phyloP scores from a whole-genome alignment of 2,113 vertebrate genomes.

The Tichodroma muraria region DNA sequence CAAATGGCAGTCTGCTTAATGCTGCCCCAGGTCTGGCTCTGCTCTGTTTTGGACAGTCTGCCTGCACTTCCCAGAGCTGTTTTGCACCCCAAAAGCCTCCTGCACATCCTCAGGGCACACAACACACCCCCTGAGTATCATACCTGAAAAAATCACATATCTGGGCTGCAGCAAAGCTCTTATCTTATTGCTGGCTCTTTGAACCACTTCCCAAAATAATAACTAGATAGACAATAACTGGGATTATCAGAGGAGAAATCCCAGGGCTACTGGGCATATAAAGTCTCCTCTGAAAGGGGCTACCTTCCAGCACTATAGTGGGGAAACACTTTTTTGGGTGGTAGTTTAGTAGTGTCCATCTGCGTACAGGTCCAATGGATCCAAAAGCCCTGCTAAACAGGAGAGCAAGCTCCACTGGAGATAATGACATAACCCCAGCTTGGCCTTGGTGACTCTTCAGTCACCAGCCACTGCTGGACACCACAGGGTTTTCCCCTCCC shows the following conservation, averaged over 20 bases:
- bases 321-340: neutral
- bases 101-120: neutral
- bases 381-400: neutral
- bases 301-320: neutral
- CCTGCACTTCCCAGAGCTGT: neutral
- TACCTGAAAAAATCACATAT: neutral
- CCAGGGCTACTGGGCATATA: neutral
- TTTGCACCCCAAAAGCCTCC: neutral
- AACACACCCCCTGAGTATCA: neutral
- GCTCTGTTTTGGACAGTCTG: neutral
- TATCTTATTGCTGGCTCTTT: neutral
- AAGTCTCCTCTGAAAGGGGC: neutral
- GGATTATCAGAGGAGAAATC: neutral
- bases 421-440: neutral
- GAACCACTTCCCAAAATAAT: neutral
- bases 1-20: slow-evolving; percentile 22
- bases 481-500: accelerated
- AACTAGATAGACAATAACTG: neutral
- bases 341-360: neutral
- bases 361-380: neutral
- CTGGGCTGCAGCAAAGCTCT: neutral
- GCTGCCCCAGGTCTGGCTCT: neutral
- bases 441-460: neutral
- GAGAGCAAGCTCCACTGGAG: neutral
- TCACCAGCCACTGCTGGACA: neutral